These are phyloP conservation scores for Drosophila pseudoananassae DNA, from an alignment of 1,140 invertebrate species.

Conservation along the genomic window DNA sequence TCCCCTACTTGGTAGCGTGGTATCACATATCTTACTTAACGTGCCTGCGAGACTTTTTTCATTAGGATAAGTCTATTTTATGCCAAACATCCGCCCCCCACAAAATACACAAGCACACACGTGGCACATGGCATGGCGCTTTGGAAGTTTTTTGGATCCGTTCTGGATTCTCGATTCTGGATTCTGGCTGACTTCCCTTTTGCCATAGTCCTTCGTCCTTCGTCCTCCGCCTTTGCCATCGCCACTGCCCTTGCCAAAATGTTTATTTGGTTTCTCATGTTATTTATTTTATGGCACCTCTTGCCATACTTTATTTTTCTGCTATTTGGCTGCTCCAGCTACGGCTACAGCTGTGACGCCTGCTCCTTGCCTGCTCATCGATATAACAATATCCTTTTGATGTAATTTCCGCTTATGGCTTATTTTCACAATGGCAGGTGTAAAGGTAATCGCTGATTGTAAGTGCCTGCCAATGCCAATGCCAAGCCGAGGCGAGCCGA, in stretches of 20 bases:
- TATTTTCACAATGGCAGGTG: constrained; percentile 82
- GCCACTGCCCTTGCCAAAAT: constrained; percentile 65
- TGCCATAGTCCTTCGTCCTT: not conserved
- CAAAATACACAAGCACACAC: constrained; percentile 21
- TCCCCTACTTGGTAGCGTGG: constrained; percentile 14
- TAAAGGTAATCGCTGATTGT: constrained; percentile 83
- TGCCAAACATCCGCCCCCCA: constrained; percentile 64
- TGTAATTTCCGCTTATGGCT: constrained; percentile 83
- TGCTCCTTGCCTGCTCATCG: constrained; percentile 60
- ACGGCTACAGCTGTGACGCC: constrained; percentile 26
- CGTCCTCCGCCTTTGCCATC: not conserved
- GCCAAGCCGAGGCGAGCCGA: no score
- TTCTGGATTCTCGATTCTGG: constrained; percentile 13
- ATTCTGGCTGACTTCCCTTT: not conserved
- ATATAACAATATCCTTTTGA: constrained; percentile 83
- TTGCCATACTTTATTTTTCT: constrained; percentile 79
- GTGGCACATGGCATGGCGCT: constrained; percentile 34
- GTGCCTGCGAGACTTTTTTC: constrained; percentile 80
- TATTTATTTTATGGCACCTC: constrained; percentile 83
- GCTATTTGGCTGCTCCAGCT: constrained; percentile 57
- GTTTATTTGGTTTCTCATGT: constrained; percentile 81
- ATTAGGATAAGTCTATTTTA: constrained; percentile 83
- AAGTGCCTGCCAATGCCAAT: constrained; percentile 68
- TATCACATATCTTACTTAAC: constrained; percentile 82
- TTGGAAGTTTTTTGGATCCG: constrained; percentile 34